Conservation (phyloP, 2,888 invertebrate species). For the Crossocerus cetratus region DNA sequence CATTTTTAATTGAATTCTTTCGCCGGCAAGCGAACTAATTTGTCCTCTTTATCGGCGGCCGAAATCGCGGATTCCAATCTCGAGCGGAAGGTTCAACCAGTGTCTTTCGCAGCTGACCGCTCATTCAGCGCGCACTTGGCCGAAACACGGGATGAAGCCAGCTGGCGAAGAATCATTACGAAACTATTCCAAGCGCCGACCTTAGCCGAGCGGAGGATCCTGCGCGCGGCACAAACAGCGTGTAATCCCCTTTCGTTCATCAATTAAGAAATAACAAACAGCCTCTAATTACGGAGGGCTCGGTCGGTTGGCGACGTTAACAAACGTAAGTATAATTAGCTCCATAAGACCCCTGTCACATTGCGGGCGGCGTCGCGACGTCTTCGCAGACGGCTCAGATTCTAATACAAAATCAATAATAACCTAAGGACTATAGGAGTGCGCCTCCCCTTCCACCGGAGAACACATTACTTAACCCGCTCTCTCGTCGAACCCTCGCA, state of each 20-base stretch:
- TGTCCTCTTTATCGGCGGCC: conserved; percentile 64
- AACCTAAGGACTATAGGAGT: not conserved
- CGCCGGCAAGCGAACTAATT: conserved; percentile 60
- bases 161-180: conserved; percentile 37
- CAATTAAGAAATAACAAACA: not conserved
- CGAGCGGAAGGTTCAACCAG: conserved; percentile 61
- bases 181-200: conserved; percentile 11
- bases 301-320: not conserved
- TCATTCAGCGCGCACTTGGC: conserved; percentile 48
- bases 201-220: not conserved
- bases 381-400: not conserved
- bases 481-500: not conserved
- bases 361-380: no score
- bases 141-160: conserved; percentile 52
- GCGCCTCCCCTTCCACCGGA: not conserved
- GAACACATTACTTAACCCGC: conserved; percentile 7
- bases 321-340: conserved; percentile 3
- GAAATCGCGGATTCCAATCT: conserved; percentile 65
- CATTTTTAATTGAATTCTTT: conserved; percentile 66
- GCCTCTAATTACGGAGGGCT: not conserved
- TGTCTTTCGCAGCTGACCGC: conserved; percentile 60
- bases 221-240: not conserved
- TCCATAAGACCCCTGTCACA: not conserved
- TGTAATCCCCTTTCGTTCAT: no score
- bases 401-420: conserved; percentile 3